These are phyloP conservation scores for Homalodisca vitripennis DNA, from an alignment of 1,140 invertebrate genomes.

Conservation along the genomic window DNA sequence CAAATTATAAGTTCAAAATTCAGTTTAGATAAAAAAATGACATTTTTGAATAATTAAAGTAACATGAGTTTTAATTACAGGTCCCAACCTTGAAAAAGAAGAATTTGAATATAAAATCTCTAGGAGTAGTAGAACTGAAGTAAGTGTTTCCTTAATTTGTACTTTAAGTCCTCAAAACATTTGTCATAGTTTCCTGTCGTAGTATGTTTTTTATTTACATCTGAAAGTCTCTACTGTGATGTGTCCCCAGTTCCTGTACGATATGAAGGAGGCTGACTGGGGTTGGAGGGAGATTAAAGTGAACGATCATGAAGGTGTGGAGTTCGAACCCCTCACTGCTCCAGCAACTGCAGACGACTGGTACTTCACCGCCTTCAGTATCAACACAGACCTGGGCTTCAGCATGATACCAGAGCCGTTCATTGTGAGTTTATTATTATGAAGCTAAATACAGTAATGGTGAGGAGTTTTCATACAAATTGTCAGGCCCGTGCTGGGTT, in stretches of 20 bases:
- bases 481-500: no score
- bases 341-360: slow-evolving; percentile 50
- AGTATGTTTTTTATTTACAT: no score
- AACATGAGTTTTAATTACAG: background rate
- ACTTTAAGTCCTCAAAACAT: no score
- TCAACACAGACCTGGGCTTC: slow-evolving; percentile 51
- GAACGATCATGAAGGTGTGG: slow-evolving; percentile 49
- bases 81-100: slow-evolving; percentile 32
- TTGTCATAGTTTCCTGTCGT: no score
- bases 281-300: slow-evolving; percentile 50
- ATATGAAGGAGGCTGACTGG: slow-evolving; percentile 50
- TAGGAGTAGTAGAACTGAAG: slow-evolving; percentile 41
- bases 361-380: slow-evolving; percentile 51
- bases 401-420: slow-evolving; percentile 46
- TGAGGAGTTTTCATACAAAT: no score
- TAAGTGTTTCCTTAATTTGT: no score
- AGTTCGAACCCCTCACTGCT: slow-evolving; percentile 47
- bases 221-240: background rate
- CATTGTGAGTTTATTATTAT: slow-evolving; percentile 42
- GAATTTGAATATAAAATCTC: slow-evolving; percentile 42
- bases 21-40: background rate
- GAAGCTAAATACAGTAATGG: no score
- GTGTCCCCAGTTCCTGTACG: slow-evolving; percentile 48
- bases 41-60: background rate
- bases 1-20: no score